Base-by-base conservation (phyloP, 2,113 vertebrate species). In the Halichoeres trimaculatus region DNA sequence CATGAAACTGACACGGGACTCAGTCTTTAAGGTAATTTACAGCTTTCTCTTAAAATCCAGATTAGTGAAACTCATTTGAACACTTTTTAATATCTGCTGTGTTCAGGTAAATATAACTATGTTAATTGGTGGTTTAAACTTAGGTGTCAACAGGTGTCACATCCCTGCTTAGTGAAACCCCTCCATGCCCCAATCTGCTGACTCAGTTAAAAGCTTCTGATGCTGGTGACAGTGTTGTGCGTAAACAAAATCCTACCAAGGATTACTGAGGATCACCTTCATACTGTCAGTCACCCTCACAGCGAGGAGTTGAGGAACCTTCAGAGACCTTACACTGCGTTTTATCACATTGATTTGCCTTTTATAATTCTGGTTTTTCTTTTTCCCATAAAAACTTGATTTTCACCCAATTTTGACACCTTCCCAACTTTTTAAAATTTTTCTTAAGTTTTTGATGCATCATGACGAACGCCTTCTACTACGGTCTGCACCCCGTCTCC, bases 401-500 rank as follows among this genome's bases (percentile, higher is more conserved):
- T 68, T 48, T 12, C 16, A 20, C 8, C 41, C 8, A 9, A 14
- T 6, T 23, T 63, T 34, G 9, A 38, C 20, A 8, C 12, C 7
- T 20, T 41, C 3, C 11, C 12, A 2, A 5, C 12, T 3, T 40
- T 40, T n/a, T n/a, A n/a, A n/a, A n/a, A n/a, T n/a, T 40, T 23
- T 26, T 43, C 40, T 20, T 0, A 1, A 30, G 30, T 10, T 58
- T 23, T 41, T 19, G 12, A 7, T 23, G 12, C 47, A 81, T 23
- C 36, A 91, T 91, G 87, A 4, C 55, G 0, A 47, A 73, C 0
- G 6, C 0, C 43, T 90, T 88, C 72, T 91, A 86, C 78, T 90
- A 1, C 0, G 91, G 91, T 13, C 1, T 92, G 43, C 91, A 92
- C 38, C 91, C 91, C 0, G 73, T 91, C 35, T 86, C 91, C 13